Percentiles rank a stretch among this genome's conserved stretches.
Evolutionary conservation across 2,888 invertebrate genomes (phyloP).

Genomic region (Lasioglossum lativentre): DNA sequence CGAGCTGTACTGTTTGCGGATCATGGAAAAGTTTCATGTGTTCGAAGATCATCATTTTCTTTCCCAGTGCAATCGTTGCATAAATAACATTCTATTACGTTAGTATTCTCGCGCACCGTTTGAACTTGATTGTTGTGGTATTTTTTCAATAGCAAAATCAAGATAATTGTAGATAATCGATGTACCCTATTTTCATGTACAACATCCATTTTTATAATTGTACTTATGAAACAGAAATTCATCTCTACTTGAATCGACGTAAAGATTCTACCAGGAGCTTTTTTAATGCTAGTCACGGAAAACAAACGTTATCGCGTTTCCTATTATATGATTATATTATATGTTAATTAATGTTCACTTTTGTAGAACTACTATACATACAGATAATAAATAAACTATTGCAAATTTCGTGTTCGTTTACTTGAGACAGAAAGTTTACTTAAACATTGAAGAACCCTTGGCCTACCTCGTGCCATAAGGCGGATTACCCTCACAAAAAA

Average conservation of each 20-base stretch:
- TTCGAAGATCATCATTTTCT: constrained; percentile 13
- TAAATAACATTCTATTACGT: constrained; percentile 9
- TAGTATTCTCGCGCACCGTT: background rate
- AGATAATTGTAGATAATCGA: background rate
- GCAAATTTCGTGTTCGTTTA: constrained; percentile 22
- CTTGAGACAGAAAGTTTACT: background rate
- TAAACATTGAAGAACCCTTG: too few species aligned
- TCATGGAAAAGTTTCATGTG: constrained; percentile 49
- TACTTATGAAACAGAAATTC: constrained; percentile 15
- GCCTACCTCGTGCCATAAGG: too few species aligned
- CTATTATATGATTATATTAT: constrained; percentile 52
- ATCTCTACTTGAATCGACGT: constrained; percentile 13
- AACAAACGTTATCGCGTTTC: constrained; percentile 47
- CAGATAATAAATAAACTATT: constrained; percentile 53
- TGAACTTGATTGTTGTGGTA: background rate
- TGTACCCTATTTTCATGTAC: background rate
- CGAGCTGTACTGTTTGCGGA: constrained; percentile 63
- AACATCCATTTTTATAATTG: background rate
- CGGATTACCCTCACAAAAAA: too few species aligned
- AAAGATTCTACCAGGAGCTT: constrained; percentile 31
- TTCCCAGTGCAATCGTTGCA: background rate
- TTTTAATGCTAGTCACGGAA: constrained; percentile 39
- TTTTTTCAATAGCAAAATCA: background rate
- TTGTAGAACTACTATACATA: constrained; percentile 64
- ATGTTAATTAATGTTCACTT: constrained; percentile 64